Base-by-base conservation (phyloP, 2,797 vertebrate genomes). In the Coilia nasus region DNA sequence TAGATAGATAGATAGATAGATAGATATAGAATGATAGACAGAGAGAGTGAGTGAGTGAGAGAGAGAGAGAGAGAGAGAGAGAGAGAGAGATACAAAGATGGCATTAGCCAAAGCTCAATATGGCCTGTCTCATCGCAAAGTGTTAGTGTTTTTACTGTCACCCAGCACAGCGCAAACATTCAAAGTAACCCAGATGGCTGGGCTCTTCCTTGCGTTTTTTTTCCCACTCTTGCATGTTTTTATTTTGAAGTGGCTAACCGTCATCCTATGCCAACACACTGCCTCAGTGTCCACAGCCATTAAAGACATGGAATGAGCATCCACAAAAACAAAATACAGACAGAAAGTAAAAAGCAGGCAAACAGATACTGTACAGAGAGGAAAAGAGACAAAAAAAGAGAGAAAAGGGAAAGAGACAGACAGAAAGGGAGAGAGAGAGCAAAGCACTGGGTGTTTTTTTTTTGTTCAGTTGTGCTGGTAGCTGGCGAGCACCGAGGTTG, bases 91-190 rank as follows among this genome's bases (percentile, higher is more conserved):
- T 11, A 7, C 14, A 71, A 28, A 71, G 82, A 88, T 84, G 86
- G 71, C 25, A n/a, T 91, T 86, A 90, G 89, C 90, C 90, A 92
- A 93, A 85, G 90, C 90, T 92, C 92, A 94, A 93, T 94, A 93
- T 93, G 91, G 90, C 88, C 82, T 71, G 81, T 85, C 83, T 84
- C 85, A 86, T 90, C 86, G 85, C 90, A 90, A 84, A 91, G 86
- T 85, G 91, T 87, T 83, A 89, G 89, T 91, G 88, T 92, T 92
- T 93, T 92, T 90, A 91, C 90, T 89, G 91, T 87, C 88, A 89
- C 82, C 82, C 86, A 83, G 88, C 85, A 85, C 82, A 82, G 82
- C 67, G 82, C 71, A 89, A 89, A 89, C 87, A 91, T 90, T 94
- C 90, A 90, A 86, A 88, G 85, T 86, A 89, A 85, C 88, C 88